Conservation (phyloP, 2,797 vertebrate species). For the Enteromius trimaculatus region DNA sequence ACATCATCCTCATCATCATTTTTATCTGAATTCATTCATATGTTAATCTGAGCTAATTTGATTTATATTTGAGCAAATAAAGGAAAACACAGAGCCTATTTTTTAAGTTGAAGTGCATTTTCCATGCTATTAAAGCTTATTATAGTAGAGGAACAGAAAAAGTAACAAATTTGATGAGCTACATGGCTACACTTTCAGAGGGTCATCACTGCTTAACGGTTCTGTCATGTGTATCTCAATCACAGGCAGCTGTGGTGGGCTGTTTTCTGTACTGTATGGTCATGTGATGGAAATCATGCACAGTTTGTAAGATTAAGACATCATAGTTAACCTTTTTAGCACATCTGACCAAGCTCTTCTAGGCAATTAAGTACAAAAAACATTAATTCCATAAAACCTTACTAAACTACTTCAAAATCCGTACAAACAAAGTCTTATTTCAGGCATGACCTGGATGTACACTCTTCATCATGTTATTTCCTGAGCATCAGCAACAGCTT, state of each 20-base stretch:
- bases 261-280: neutral
- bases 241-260: neutral
- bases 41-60: neutral
- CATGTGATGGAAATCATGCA: neutral
- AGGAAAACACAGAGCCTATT: neutral
- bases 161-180: neutral
- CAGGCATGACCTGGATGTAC: neutral
- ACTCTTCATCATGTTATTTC: constrained; percentile 1
- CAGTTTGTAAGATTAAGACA: neutral
- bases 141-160: neutral
- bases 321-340: neutral
- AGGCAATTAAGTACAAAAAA: neutral
- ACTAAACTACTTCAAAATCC: neutral
- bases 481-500: constrained; percentile 8
- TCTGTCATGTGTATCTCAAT: neutral
- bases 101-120: neutral
- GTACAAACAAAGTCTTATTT: constrained; percentile 3
- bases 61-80: neutral
- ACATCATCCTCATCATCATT: neutral
- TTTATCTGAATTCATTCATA: neutral
- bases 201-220: neutral
- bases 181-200: neutral
- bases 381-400: neutral
- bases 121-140: neutral
- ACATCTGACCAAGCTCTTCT: neutral